Evolutionary conservation across 2,888 invertebrate species (phyloP).

Genomic region (Synergus laeviventris): DNA sequence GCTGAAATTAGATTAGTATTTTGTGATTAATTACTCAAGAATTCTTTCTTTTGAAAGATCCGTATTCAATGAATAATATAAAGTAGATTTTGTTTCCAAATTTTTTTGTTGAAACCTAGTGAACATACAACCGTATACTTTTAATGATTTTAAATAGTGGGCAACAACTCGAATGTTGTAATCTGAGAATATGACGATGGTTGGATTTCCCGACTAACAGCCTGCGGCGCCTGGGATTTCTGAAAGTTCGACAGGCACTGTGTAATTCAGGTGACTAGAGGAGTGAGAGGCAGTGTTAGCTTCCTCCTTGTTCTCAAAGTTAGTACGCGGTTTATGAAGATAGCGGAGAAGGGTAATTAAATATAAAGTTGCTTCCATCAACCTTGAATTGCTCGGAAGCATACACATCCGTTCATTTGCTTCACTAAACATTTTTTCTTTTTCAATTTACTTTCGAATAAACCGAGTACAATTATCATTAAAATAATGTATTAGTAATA

Average conservation of each 20-base stretch:
- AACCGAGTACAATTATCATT: background rate
- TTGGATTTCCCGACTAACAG: slow-evolving; percentile 23
- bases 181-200: slow-evolving; percentile 5
- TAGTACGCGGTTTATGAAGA: slow-evolving; percentile 57
- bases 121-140: background rate
- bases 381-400: background rate
- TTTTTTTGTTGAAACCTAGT: background rate
- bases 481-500: too few relatives aligned
- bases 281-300: slow-evolving; percentile 45
- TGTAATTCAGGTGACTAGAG: slow-evolving; percentile 61
- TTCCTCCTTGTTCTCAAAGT: slow-evolving; percentile 56
- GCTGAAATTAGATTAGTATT: background rate
- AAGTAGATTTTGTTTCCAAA: too few relatives aligned
- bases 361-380: slow-evolving; percentile 50
- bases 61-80: too few relatives aligned
- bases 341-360: slow-evolving; percentile 55
- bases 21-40: background rate
- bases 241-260: slow-evolving; percentile 59
- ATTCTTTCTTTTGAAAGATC: too few relatives aligned
- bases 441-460: background rate
- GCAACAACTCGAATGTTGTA: background rate
- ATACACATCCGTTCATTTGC: slow-evolving; percentile 16
- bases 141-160: background rate
- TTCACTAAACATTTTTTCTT: background rate
- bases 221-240: slow-evolving; percentile 39